Percentiles rank a stretch among this genome's conserved stretches.
Evolutionary conservation across 2,797 vertebrate genomes (phyloP).

Genomic region (Malacoraja senta): DNA sequence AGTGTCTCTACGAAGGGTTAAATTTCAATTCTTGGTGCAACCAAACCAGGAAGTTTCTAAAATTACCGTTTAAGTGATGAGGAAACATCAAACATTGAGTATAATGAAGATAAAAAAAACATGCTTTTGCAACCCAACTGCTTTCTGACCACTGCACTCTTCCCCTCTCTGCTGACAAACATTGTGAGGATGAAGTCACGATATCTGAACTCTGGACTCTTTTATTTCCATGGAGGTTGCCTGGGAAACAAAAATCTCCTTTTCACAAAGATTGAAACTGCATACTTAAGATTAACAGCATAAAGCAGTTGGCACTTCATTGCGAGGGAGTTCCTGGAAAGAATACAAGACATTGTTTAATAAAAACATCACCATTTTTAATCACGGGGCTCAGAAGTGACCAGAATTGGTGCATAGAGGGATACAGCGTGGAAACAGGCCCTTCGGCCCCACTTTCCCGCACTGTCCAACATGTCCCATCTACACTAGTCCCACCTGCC

Average conservation of each 20-base stretch:
- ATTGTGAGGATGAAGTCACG: neutral
- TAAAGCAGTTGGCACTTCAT: neutral
- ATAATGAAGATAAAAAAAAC: neutral
- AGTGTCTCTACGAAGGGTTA: neutral
- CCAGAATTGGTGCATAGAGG: neutral
- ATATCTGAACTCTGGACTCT: neutral
- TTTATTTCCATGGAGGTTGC: neutral
- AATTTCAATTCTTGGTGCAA: neutral
- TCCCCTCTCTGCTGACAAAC: neutral
- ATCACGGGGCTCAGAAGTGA: neutral
- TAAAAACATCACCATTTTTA: neutral
- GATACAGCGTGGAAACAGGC: too few relatives aligned
- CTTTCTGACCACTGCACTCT: neutral
- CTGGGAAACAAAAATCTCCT: constrained; percentile 13
- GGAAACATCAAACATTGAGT: constrained; percentile 1
- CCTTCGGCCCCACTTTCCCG: too few relatives aligned
- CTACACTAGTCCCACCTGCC: too few relatives aligned
- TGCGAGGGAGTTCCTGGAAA: constrained; percentile 15
- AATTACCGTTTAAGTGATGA: constrained; percentile 28
- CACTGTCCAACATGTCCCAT: too few relatives aligned
- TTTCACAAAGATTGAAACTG: neutral
- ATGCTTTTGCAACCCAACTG: constrained; percentile 36
- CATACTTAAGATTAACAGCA: constrained; percentile 6
- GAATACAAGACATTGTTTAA: constrained; percentile 15
- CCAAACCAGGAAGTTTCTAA: constrained; percentile 13